phyloP scores from a whole-genome alignment of 2,113 vertebrate species.

The Pseudorasbora parva region DNA sequence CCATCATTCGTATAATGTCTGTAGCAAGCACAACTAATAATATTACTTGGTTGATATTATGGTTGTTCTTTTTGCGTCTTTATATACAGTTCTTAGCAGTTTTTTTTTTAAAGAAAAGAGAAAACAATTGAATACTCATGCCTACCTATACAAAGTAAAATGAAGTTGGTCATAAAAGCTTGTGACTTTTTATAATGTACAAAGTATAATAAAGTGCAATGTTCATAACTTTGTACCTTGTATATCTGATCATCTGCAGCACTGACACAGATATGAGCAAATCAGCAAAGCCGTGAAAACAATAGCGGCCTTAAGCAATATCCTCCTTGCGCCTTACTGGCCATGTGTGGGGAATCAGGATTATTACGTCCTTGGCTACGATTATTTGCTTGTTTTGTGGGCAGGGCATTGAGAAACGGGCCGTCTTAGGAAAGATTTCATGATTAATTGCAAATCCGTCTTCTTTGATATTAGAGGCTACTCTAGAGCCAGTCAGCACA shows the following conservation, averaged over 20 bases:
- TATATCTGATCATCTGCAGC: not conserved
- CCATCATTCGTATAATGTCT: not conserved
- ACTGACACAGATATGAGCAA: slow-evolving; percentile 6
- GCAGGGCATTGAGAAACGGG: slow-evolving; percentile 7
- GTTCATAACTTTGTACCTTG: not conserved
- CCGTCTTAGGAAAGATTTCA: slow-evolving; percentile 61
- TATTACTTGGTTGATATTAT: not conserved
- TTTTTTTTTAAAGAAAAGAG: not conserved
- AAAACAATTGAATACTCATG: not conserved
- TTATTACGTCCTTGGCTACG: slow-evolving; percentile 3
- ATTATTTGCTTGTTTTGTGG: slow-evolving; percentile 35
- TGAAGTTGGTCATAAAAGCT: not conserved
- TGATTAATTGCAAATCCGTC: slow-evolving; percentile 64
- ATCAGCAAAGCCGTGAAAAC: slow-evolving; percentile 22
- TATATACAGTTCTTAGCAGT: not conserved
- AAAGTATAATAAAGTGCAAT: not conserved
- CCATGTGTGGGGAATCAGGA: not conserved
- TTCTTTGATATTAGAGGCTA: slow-evolving; percentile 67
- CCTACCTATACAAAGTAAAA: not conserved
- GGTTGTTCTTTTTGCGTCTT: not conserved
- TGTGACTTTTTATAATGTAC: slow-evolving; percentile 5
- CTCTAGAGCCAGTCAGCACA: slow-evolving; percentile 32
- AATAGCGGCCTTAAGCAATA: slow-evolving; percentile 30
- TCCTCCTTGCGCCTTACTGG: not conserved
- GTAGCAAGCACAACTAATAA: not conserved